These are phyloP conservation scores for Ptyas mucosa DNA, from an alignment of 2,113 vertebrate species.

Conservation along the genomic window DNA sequence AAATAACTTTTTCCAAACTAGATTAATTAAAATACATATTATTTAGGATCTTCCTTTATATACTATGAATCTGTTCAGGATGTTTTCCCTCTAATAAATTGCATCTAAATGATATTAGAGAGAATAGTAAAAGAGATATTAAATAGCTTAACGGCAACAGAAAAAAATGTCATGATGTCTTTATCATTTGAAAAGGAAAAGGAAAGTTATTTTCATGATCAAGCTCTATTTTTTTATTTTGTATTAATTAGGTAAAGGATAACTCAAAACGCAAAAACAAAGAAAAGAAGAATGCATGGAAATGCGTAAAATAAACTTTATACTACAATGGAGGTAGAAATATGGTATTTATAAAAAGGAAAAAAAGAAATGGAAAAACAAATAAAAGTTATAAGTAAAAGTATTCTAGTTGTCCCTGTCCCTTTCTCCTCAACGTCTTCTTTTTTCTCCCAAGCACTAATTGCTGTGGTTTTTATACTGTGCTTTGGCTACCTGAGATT, in stretches of 20 bases:
- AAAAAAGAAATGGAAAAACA: neutral
- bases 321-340: neutral
- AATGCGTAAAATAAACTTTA: neutral
- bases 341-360: neutral
- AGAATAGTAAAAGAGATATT: neutral
- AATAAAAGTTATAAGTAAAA: neutral
- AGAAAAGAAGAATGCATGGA: neutral
- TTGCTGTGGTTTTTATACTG: neutral
- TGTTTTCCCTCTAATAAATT: neutral
- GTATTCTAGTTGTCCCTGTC: neutral
- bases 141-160: neutral
- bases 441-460: neutral
- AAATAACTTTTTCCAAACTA: conserved; percentile 10
- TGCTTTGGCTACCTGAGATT: neutral
- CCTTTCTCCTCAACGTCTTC: neutral
- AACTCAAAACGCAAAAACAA: neutral
- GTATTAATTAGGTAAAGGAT: neutral
- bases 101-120: neutral
- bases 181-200: neutral
- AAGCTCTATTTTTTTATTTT: neutral
- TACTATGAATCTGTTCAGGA: neutral
- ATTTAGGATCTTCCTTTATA: neutral
- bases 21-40: neutral
- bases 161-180: neutral
- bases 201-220: neutral